These are phyloP conservation scores for Gymnothorax javanicus DNA, from an alignment of 2,797 vertebrate genomes.

Conservation along the genomic window DNA sequence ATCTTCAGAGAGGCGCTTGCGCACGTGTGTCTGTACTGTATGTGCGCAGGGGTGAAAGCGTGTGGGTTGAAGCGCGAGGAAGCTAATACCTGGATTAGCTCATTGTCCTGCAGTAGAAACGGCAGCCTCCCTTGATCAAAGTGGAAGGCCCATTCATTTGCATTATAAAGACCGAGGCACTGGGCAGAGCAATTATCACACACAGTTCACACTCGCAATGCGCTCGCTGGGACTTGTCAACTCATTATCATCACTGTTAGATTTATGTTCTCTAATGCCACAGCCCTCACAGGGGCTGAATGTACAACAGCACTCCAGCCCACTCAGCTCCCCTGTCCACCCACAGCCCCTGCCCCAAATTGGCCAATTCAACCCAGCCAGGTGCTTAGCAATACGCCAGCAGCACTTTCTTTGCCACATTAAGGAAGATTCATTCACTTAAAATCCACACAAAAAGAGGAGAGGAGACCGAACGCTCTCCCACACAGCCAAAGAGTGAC, in stretches of 20 bases:
- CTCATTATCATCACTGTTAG: slow-evolving; percentile 20
- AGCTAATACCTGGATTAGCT: slow-evolving; percentile 27
- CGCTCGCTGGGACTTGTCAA: slow-evolving; percentile 11
- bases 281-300: background rate
- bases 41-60: background rate
- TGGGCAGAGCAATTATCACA: slow-evolving; percentile 20
- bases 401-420: background rate
- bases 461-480: background rate
- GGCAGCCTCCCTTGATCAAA: slow-evolving; percentile 15
- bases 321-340: background rate
- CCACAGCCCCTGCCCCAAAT: background rate
- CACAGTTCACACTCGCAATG: background rate
- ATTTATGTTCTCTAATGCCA: slow-evolving; percentile 16
- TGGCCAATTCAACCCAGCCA: background rate
- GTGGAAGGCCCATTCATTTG: slow-evolving; percentile 25
- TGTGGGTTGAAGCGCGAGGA: background rate
- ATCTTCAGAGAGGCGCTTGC: background rate
- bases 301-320: background rate
- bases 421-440: background rate
- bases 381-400: background rate
- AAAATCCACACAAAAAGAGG: background rate
- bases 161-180: slow-evolving; percentile 24
- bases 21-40: background rate
- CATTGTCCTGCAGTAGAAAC: slow-evolving; percentile 11
- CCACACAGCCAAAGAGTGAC: background rate